Evolutionary conservation across 92 coral and sea anemone species (phyloP).

Genomic region (Heteractis magnifica): DNA sequence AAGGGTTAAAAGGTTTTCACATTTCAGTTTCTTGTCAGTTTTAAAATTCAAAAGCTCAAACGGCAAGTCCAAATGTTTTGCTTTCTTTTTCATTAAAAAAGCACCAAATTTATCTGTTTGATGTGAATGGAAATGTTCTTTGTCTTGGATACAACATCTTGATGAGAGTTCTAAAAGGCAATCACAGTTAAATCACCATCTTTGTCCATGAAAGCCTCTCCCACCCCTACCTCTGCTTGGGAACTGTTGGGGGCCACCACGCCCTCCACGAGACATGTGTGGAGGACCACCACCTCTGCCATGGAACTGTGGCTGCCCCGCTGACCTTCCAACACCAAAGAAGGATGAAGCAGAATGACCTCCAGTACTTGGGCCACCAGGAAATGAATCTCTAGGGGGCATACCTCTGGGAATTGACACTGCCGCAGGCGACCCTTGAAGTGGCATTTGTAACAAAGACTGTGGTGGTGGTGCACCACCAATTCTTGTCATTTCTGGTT

Average conservation of each 20-base stretch:
- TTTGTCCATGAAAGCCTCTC: conserved; percentile 17
- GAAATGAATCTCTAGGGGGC: neutral
- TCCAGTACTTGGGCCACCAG: neutral
- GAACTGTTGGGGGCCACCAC: conserved; percentile 28
- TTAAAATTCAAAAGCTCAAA: too few species aligned
- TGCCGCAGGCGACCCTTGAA: neutral
- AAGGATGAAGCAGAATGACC: neutral
- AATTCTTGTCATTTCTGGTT: conserved; percentile 1
- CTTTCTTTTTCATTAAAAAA: neutral
- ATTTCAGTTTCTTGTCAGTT: too few species aligned
- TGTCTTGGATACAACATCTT: neutral
- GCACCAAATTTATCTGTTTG: too few species aligned
- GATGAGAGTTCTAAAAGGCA: neutral
- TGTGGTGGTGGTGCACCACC: neutral
- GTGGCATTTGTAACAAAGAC: conserved; percentile 1
- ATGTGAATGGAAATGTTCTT: too few species aligned
- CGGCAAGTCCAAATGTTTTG: neutral
- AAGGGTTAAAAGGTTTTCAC: too few species aligned
- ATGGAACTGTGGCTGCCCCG: conserved; percentile 1
- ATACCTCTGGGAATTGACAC: neutral
- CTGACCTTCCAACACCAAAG: conserved; percentile 15
- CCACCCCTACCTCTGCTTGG: conserved; percentile 28
- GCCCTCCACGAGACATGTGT: neutral
- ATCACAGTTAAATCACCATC: conserved; percentile 12
- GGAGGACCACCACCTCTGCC: conserved; percentile 26